Evolutionary conservation across 2,113 vertebrate species (phyloP), one percentile per base, ranked within the genome.

Genomic region (Hydropotes inermis): DNA sequence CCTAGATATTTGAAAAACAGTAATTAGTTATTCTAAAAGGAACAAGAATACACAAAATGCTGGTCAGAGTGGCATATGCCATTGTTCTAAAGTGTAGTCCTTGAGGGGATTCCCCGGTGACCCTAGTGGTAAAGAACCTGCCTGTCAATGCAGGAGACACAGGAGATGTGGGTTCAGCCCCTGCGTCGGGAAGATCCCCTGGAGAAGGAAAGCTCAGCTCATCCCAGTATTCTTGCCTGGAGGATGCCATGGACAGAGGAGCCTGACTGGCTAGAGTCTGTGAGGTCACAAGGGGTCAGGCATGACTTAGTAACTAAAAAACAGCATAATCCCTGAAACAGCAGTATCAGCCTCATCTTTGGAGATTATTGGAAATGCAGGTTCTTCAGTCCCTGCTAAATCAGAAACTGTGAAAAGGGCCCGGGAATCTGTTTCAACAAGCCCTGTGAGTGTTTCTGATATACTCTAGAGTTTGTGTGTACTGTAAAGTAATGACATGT

Each of bases 1-100:
- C 55, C 82, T 33, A 89, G 85, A 64, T 89, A 93, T 61, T 93
- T 85, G 52, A 47, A 91, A 96, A 95, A 36, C 33, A 89, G 33
- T 84, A 36, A 54, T 54, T 92, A 83, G 36, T 39, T 81, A 5
- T 87, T 93, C 94, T 74, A 60, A 91, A 85, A 5, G 39, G 33
- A 94, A 95, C 52, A 54, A 55, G 39, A 83, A 45, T 43, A n/a
- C 28, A 21, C 16, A 85, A 30, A 25, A 25, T 52, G 11, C 52
- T 92, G 45, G 50, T 96, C 19, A 82, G 30, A 85, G n/a, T 30
- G 30, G 33, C 12, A 2, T 61, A 39, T 7, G 10, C 19, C 6
- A 0, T 78, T 11, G 12, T 74, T 87, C 43, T 84, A 6, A 25
- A 45, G 25, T 60, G 10, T 23, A 7, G 12, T 27, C 39, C 23